A percentile compares a stretch with the other conserved stretches of the same genome.
Evolutionary conservation across 2,888 invertebrate species (phyloP).

Genomic region (Smittia sp.): DNA sequence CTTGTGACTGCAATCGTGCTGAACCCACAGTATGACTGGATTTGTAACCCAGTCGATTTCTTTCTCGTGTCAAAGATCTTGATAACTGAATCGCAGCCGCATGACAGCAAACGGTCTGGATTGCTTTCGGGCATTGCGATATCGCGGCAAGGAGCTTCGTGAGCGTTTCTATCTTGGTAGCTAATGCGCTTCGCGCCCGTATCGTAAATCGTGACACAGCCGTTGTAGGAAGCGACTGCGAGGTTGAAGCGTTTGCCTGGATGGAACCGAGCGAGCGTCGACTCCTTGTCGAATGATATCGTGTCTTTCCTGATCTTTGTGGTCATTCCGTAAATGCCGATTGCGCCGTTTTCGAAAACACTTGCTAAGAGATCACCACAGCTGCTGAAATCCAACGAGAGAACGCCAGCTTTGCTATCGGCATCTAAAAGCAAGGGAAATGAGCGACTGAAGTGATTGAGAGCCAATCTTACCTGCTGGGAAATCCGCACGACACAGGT

Average conservation of each 20-base stretch:
- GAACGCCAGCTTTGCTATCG: constrained; percentile 46
- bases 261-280: constrained; percentile 51
- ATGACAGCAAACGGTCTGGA: constrained; percentile 50
- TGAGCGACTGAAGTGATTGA: not conserved
- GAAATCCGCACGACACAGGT: constrained; percentile 46
- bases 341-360: constrained; percentile 50
- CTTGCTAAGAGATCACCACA: constrained; percentile 52
- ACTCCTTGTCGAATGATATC: constrained; percentile 49
- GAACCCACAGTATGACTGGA: constrained; percentile 48
- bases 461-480: constrained; percentile 45
- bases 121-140: constrained; percentile 48
- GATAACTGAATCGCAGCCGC: constrained; percentile 52
- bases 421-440: not conserved
- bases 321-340: constrained; percentile 50
- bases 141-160: constrained; percentile 51
- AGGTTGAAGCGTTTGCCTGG: constrained; percentile 50
- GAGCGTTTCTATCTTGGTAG: constrained; percentile 48
- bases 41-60: constrained; percentile 47
- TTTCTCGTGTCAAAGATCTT: constrained; percentile 52
- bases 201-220: constrained; percentile 50
- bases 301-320: constrained; percentile 50
- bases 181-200: constrained; percentile 48
- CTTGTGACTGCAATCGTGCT: constrained; percentile 50
- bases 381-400: constrained; percentile 51
- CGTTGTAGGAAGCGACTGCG: constrained; percentile 50